Evolutionary conservation across 2,113 vertebrate genomes (phyloP).

Genomic region (Odontesthes bonariensis): DNA sequence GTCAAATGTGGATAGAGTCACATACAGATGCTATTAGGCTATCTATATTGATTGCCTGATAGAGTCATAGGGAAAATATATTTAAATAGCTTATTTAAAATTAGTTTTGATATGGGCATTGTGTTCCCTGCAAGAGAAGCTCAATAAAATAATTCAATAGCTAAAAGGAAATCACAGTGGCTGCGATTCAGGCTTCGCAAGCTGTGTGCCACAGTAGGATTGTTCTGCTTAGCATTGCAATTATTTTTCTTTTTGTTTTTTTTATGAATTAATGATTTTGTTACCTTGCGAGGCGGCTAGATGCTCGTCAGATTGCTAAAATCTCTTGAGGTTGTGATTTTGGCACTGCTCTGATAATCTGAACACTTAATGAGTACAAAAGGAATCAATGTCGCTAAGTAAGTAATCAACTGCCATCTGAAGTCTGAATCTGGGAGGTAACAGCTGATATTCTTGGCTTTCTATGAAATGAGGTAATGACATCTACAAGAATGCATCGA

Average conservation of each 20-base stretch:
- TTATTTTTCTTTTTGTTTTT: background rate
- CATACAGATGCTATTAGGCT: slow-evolving; percentile 32
- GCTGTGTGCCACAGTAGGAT: slow-evolving; percentile 3
- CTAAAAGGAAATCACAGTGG: slow-evolving; percentile 20
- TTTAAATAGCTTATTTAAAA: slow-evolving; percentile 40
- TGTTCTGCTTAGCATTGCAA: background rate
- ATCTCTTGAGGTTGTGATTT: background rate
- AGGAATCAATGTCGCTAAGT: too few species aligned
- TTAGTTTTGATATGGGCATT: slow-evolving; percentile 27
- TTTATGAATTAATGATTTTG: background rate
- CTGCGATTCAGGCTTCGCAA: slow-evolving; percentile 24
- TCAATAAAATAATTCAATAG: slow-evolving; percentile 46
- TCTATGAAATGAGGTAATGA: background rate
- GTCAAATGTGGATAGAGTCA: slow-evolving; percentile 30
- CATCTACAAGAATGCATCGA: background rate
- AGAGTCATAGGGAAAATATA: slow-evolving; percentile 40
- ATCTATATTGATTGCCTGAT: slow-evolving; percentile 37
- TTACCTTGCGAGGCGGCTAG: background rate
- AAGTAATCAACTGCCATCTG: background rate
- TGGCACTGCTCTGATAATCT: background rate
- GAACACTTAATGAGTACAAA: background rate
- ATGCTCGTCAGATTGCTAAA: too few species aligned
- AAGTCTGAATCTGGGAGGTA: background rate
- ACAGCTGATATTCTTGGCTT: background rate
- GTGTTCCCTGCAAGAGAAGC: slow-evolving; percentile 19